Conservation (phyloP, 2,888 invertebrate genomes). For the Bhutanitis thaidina region DNA sequence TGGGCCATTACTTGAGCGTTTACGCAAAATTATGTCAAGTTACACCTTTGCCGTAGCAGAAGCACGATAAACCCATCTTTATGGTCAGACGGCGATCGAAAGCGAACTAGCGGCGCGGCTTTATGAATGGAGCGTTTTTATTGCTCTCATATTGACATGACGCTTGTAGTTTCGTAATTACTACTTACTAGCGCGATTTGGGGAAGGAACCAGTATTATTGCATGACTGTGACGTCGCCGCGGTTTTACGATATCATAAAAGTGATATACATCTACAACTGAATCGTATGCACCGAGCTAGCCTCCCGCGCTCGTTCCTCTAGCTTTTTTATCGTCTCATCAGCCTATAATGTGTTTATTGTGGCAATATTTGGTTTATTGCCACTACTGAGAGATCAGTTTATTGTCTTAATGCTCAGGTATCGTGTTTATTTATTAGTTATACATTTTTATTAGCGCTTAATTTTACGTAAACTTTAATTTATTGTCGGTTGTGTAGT, state of each 20-base stretch:
- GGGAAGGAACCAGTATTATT: constrained; percentile 68
- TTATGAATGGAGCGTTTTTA: constrained; percentile 76
- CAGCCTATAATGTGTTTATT: constrained; percentile 77
- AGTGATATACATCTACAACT: constrained; percentile 63
- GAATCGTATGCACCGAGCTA: constrained; percentile 29
- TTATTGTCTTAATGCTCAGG: constrained; percentile 77
- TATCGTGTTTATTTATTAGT: constrained; percentile 80
- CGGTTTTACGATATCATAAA: constrained; percentile 74
- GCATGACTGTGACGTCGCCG: constrained; percentile 61
- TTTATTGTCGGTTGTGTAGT: constrained; percentile 76
- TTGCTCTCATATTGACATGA: constrained; percentile 72
- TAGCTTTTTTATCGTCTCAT: constrained; percentile 66
- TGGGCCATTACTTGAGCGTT: constrained; percentile 77
- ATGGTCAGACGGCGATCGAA: constrained; percentile 71
- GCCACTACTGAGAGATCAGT: constrained; percentile 67
- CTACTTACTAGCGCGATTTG: constrained; percentile 65
- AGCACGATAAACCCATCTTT: constrained; percentile 76
- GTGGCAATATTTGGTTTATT: constrained; percentile 78
- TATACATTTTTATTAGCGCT: constrained; percentile 79
- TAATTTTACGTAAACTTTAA: constrained; percentile 79
- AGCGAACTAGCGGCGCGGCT: constrained; percentile 61
- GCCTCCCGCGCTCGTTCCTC: constrained; percentile 33
- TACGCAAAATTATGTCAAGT: constrained; percentile 79
- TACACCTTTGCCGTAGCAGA: constrained; percentile 75
- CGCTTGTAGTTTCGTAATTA: constrained; percentile 69